These are phyloP conservation scores for Columbina picui DNA, from an alignment of 2,113 vertebrate species.

Conservation along the genomic window DNA sequence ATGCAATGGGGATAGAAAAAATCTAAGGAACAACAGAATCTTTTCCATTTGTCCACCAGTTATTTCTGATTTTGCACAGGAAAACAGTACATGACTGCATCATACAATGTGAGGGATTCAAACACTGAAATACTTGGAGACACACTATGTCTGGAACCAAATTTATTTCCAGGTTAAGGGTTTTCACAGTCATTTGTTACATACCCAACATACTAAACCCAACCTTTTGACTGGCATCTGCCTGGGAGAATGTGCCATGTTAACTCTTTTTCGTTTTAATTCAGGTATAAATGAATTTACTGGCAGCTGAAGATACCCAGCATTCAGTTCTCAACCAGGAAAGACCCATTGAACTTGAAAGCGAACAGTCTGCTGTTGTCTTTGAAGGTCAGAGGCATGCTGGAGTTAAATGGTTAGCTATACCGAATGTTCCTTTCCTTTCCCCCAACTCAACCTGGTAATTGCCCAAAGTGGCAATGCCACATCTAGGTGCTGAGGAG, in stretches of 20 bases:
- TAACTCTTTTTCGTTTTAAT: neutral
- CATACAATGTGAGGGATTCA: neutral
- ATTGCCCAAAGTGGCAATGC: neutral
- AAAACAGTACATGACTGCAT: accelerated
- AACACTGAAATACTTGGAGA: neutral
- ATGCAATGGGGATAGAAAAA: neutral
- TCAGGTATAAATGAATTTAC: neutral
- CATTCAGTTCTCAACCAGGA: neutral
- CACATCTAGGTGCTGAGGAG: neutral
- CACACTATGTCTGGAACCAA: neutral
- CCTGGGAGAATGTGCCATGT: neutral
- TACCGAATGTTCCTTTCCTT: neutral
- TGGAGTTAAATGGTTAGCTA: neutral
- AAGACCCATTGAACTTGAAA: neutral
- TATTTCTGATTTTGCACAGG: neutral
- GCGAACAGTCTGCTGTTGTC: neutral
- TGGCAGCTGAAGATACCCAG: neutral
- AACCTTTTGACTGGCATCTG: neutral
- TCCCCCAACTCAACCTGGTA: neutral
- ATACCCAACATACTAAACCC: neutral
- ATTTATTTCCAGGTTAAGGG: neutral
- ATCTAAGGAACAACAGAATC: neutral
- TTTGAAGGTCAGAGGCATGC: neutral
- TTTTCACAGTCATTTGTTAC: neutral
- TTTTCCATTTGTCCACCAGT: neutral